A percentile compares a stretch with the other conserved stretches of the same genome.
These are phyloP conservation scores for Lophotis ruficrista DNA, from an alignment of 2,113 vertebrate genomes.

Conservation along the genomic window DNA sequence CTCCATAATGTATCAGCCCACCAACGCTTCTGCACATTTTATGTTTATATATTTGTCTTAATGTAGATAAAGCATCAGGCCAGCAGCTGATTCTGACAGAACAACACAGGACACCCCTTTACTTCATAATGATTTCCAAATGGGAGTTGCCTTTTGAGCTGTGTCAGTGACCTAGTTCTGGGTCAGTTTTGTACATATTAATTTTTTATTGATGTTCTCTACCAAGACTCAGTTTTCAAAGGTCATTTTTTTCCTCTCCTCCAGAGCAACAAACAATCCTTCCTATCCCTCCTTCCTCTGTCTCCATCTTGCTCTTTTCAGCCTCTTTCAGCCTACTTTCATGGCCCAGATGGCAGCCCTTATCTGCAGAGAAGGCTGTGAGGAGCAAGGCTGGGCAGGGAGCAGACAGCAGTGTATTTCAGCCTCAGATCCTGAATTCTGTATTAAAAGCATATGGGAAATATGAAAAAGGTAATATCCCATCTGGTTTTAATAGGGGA, in stretches of 20 bases:
- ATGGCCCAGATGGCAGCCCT: background rate
- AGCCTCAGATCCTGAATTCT: background rate
- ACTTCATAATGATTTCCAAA: background rate
- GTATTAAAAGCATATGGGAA: slow-evolving; percentile 59
- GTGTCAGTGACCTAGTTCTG: background rate
- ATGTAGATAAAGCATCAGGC: background rate
- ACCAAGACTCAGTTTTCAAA: background rate
- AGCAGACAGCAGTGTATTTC: background rate
- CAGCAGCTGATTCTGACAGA: background rate
- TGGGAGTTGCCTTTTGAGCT: background rate
- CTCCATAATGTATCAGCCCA: background rate
- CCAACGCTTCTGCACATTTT: background rate
- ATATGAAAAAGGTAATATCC: slow-evolving; percentile 53
- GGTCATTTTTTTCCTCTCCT: background rate
- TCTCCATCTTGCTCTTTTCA: background rate
- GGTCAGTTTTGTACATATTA: background rate
- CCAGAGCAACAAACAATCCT: background rate
- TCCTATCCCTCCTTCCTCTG: background rate
- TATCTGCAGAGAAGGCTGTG: background rate
- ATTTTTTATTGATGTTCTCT: background rate
- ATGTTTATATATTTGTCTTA: background rate
- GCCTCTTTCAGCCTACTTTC: background rate
- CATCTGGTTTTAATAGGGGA: slow-evolving; percentile 57
- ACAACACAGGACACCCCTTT: background rate
- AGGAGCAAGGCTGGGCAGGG: background rate